Conservation (phyloP, 2,113 vertebrate genomes). For the Lagopus leucura region DNA sequence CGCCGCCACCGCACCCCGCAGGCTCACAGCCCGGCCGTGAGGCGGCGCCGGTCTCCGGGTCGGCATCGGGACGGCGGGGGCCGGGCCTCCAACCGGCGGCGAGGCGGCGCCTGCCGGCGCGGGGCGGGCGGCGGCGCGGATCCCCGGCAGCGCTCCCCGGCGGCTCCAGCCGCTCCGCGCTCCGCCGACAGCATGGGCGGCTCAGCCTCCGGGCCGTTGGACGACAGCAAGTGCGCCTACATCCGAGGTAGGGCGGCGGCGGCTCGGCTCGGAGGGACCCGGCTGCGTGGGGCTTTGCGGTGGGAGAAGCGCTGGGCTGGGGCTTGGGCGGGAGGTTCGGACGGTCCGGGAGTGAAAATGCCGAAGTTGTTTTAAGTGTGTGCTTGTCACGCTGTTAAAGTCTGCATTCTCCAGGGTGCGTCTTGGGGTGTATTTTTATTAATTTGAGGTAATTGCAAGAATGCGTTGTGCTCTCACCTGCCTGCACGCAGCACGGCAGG, state of each 20-base stretch:
- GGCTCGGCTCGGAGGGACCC: background rate
- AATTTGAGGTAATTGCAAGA: background rate
- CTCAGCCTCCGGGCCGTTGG: constrained; percentile 85
- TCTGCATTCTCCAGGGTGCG: background rate
- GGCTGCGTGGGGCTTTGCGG: background rate
- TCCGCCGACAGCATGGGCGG: constrained; percentile 81
- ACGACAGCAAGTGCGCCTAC: constrained; percentile 84
- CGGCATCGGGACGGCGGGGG: no score
- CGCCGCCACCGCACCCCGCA: no score
- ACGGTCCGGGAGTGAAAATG: background rate
- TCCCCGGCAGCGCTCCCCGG: background rate
- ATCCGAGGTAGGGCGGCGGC: constrained; percentile 83
- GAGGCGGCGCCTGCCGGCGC: background rate
- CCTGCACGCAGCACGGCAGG: background rate
- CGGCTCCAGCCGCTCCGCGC: background rate
- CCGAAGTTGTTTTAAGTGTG: background rate
- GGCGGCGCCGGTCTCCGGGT: no score
- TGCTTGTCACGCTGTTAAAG: background rate
- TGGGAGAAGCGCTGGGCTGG: background rate
- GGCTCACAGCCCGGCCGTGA: no score
- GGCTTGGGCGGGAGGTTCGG: background rate
- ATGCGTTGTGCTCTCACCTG: background rate
- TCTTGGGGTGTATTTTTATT: background rate
- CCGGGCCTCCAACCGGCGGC: background rate
- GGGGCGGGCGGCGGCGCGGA: background rate